Evolutionary conservation across 2,113 vertebrate genomes (phyloP).

Genomic region (Cinclus mexicanus): DNA sequence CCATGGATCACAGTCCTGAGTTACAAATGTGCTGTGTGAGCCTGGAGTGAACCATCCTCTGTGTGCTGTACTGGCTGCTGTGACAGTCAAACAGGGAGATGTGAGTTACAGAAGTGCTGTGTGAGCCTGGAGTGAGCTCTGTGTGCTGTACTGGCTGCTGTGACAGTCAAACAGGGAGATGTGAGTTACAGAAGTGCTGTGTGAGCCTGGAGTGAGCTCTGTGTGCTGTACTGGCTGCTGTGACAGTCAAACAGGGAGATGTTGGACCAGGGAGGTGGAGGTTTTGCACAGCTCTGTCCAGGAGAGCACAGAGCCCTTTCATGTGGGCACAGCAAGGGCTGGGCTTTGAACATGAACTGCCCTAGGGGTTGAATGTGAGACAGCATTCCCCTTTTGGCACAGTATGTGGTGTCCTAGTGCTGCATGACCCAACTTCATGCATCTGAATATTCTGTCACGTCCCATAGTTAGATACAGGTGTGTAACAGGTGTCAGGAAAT

Average conservation of each 20-base stretch:
- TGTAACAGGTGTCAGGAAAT: not conserved
- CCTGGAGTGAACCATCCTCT: not conserved
- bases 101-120: no score
- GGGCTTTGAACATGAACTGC: not conserved
- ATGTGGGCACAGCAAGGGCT: accelerated
- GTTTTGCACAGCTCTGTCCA: not conserved
- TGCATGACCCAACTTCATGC: not conserved
- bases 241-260: not conserved
- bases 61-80: not conserved
- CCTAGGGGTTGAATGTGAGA: not conserved
- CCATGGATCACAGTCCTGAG: not conserved
- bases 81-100: not conserved
- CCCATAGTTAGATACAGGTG: not conserved
- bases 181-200: no score
- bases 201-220: not conserved
- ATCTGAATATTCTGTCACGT: not conserved
- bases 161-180: not conserved
- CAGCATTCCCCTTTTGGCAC: not conserved
- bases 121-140: not conserved
- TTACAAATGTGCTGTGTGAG: not conserved
- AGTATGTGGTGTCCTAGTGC: not conserved
- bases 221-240: not conserved
- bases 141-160: not conserved
- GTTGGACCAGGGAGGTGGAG: accelerated
- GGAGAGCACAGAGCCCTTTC: not conserved